Evolutionary conservation across 2,113 vertebrate species (phyloP), one percentile per base, ranked within the genome.

Genomic region (Nothobranchius kuhntae): DNA sequence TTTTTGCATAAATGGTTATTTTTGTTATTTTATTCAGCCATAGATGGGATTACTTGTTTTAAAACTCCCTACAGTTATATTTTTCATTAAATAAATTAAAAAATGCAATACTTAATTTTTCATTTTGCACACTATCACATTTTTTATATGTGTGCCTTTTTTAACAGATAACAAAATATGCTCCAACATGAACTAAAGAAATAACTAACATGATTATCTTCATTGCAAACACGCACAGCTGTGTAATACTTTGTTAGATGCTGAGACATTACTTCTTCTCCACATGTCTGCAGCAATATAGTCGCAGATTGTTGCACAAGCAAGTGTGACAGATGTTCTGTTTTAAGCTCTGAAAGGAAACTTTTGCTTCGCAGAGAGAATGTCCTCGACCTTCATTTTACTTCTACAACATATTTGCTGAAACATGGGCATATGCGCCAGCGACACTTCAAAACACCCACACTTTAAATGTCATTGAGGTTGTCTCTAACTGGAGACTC

Each of bases 321-420:
- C 40, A 21, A 65, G 61, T 47, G 70, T 21, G 21, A 67, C 83
- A 83, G 81, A 77, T 77, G 75, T 55, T 50, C 73, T 56, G 30
- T 71, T 73, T 75, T 36, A 81, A 54, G 50, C 59, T 68, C 45
- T 68, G 56, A 73, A 77, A 66, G 35, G 42, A 63, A 61, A 63
- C 59, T 70, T 55, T 61, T 71, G 59, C 65, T 78, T 79, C 68
- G 68, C 14, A 15, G 68, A 24, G 65, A 59, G 56, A 57, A 62
- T 26, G 53, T 72, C 73, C 62, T 81, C 65, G 84, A 61, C 52
- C 40, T 24, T 79, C 73, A 76, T 61, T 77, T 79, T 60, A 72
- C 57, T 58, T 56, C 11, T 3, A 5, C 38, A 62, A 63, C 30
- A 61, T 68, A 70, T 76, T 67, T 63, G 38, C 68, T 59, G 52